phyloP scores from a whole-genome alignment of 2,797 vertebrate genomes.

The Tiaroga cobitis region DNA sequence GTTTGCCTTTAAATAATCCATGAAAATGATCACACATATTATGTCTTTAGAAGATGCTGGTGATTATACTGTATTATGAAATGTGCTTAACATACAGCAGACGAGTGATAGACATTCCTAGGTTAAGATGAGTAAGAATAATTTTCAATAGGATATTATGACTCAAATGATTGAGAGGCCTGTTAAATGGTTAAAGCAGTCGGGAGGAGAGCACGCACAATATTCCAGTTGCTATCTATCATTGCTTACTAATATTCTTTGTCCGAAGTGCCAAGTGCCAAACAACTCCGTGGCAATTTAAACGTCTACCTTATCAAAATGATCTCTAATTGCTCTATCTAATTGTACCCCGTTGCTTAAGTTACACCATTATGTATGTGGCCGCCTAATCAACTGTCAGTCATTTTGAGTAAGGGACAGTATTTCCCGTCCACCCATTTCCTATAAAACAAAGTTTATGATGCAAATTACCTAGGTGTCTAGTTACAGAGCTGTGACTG shows the following conservation, averaged over 20 bases:
- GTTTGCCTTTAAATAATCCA: not conserved
- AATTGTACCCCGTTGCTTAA: slow-evolving; percentile 64
- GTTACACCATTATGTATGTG: slow-evolving; percentile 61
- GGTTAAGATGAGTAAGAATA: not conserved
- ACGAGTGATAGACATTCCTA: not conserved
- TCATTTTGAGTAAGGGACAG: slow-evolving; percentile 31
- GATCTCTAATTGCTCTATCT: slow-evolving; percentile 55
- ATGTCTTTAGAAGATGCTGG: not conserved
- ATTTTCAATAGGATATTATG: not conserved
- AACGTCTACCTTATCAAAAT: slow-evolving; percentile 69
- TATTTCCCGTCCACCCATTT: slow-evolving; percentile 12
- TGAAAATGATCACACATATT: not conserved
- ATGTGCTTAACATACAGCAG: not conserved
- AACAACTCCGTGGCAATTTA: slow-evolving; percentile 70
- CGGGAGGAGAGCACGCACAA: not conserved
- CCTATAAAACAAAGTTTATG: slow-evolving; percentile 31
- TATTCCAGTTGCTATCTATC: not conserved
- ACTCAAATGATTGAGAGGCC: not conserved
- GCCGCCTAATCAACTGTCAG: slow-evolving; percentile 60
- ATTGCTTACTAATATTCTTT: not conserved
- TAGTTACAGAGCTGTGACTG: slow-evolving; percentile 34
- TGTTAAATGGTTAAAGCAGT: not conserved
- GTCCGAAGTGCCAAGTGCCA: slow-evolving; percentile 43
- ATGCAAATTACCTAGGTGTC: slow-evolving; percentile 32
- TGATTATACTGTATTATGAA: not conserved